Evolutionary conservation across 2,113 vertebrate species (phyloP), one percentile per base, ranked within the genome.

Genomic region (Actenoides lindsayi): DNA sequence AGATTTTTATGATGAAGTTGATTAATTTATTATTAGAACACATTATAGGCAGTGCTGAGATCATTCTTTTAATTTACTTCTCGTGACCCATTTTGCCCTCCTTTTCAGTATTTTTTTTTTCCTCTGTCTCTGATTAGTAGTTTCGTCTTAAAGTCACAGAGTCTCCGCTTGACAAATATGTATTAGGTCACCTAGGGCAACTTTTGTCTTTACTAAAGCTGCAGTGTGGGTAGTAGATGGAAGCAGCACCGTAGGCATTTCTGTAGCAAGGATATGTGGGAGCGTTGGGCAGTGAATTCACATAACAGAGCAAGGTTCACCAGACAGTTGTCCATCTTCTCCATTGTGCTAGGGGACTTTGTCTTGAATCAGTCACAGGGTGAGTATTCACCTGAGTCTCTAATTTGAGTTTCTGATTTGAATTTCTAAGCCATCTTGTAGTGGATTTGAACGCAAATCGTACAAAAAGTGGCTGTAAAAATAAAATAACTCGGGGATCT

Each of bases 1-100:
- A 89, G 73, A 92, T 92, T 95, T 95, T 95, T 83, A 51, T 90
- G 68, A 50, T 42, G 35, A 37, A 82, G 65, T 70, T 91, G 63
- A 92, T 96, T 95, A 96, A 84, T 90, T 94, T 95, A 95, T 93
- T 94, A 85, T 75, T 91, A 88, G 78, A 93, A 86, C 41, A 35
- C 51, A 20, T 90, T 78, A 65, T 19, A 74, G 31, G 19, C 44
- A 83, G 48, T 33, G 28, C 31, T 83, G 83, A 85, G 62, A 89
- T 93, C 1, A 78, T 84, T 85, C 13, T 94, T 92, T 53, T 68
- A 77, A 93, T 96, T 89, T 90, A 69, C 41, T 83, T 94, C 51
- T 82, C 83, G 41, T 78, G 85, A 79, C 90, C 87, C 65, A 53
- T 89, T 96, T 94, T 90, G 54, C 17, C 51, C 53, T 95, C 35